Base-by-base conservation (phyloP, 1,140 invertebrate species). In the Drosophila willistoni region DNA sequence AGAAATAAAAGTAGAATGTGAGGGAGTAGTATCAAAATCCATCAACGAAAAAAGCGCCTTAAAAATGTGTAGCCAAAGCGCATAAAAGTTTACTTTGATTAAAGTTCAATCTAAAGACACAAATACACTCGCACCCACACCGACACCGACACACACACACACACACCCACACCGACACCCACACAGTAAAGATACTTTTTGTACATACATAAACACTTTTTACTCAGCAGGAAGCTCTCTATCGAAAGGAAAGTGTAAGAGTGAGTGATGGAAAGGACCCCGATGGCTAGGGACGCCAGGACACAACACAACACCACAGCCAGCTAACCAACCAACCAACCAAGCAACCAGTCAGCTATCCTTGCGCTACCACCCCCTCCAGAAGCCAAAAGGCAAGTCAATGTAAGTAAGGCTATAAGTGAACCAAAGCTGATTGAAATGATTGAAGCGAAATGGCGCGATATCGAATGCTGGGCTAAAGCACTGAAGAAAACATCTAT, bases 11-110 rank as follows among this genome's bases (percentile, higher is more conserved):
- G 22, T 25, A 4, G 22, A 33, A 29, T 29, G 29, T 25, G 17
- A 4, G 7, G 2, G 44, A 51, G 44, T 12, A 39, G 76, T 76
- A 76, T 74, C 73, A 83, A 83, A 83, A 89, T 83, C 77, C 84
- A 89, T 84, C 80, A 89, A 70, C 25, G 14, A 68, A 73, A 61
- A 79, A 61, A 71, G 69, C 78, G 68, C 79, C 79, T 86, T 76
- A 76, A 85, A 83, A 87, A 79, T 74, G 72, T 87, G 64, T 64
- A 63, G 64, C 60, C 60, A 67, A 73, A 78, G 73, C 76, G 77
- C 83, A 87, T 87, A 89, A 87, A 87, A 87, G 83, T 84, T 89
- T 79, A 87, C 84, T 87, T 87, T 87, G 83, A 87, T 87, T 87
- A 87, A 87, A 87, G 84, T 87, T 87, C 83, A 77, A 89, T 77